Conservation (phyloP, 2,113 vertebrate species). For the Myrmecophaga tridactyla region DNA sequence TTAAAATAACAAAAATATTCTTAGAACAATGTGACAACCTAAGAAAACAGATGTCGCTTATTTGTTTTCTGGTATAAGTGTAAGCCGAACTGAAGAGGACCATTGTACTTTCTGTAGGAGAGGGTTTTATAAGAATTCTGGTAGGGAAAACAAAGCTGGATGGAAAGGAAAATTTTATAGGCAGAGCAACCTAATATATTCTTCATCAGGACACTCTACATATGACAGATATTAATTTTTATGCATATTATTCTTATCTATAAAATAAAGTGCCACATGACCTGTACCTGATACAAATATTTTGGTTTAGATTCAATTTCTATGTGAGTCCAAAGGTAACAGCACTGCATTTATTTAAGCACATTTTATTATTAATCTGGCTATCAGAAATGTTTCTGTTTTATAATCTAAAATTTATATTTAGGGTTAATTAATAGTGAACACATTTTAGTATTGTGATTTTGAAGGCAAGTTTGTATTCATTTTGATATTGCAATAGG, state of each 20-base stretch:
- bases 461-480: background rate
- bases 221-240: background rate
- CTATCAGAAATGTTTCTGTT: background rate
- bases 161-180: background rate
- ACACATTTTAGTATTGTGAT: slow-evolving; percentile 15
- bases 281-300: background rate
- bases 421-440: background rate
- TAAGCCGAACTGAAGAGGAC: background rate
- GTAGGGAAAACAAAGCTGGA: background rate
- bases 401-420: background rate
- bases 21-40: background rate
- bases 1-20: background rate
- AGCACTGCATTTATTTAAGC: background rate
- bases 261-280: background rate
- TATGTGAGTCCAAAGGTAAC: background rate
- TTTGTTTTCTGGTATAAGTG: background rate
- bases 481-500: slow-evolving; percentile 22
- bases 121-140: background rate
- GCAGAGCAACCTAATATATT: background rate
- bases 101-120: background rate
- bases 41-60: background rate
- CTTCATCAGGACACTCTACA: background rate
- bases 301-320: slow-evolving; percentile 8
- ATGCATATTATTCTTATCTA: background rate
- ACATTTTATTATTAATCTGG: background rate